These are phyloP conservation scores for Drosophila lacicola DNA, from an alignment of 2,888 invertebrate species.

Conservation along the genomic window DNA sequence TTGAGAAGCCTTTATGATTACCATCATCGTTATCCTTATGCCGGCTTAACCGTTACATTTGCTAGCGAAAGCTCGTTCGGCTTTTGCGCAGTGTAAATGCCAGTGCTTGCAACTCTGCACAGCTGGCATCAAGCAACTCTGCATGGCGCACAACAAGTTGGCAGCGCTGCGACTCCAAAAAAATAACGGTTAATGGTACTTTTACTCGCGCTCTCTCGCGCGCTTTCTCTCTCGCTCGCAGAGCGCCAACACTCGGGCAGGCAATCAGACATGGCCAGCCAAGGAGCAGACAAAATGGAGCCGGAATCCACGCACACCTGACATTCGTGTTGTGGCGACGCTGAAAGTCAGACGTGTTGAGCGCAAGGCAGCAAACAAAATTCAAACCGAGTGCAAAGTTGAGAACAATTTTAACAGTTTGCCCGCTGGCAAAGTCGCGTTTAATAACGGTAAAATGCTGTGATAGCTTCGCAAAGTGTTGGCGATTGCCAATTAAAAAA, in stretches of 20 bases:
- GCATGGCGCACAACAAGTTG: slow-evolving; percentile 49
- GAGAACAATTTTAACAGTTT: slow-evolving; percentile 50
- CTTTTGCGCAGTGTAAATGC: slow-evolving; percentile 47
- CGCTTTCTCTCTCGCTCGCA: slow-evolving; percentile 8
- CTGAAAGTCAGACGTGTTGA: slow-evolving; percentile 80
- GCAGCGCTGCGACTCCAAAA: slow-evolving; percentile 45
- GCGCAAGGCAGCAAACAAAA: slow-evolving; percentile 56
- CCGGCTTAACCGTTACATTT: slow-evolving; percentile 46
- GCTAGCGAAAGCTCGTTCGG: slow-evolving; percentile 44
- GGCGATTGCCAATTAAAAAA: slow-evolving; percentile 4
- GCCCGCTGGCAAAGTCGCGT: slow-evolving; percentile 56
- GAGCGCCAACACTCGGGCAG: slow-evolving; percentile 36
- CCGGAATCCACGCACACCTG: slow-evolving; percentile 81
- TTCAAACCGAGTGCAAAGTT: slow-evolving; percentile 58
- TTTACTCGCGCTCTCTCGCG: slow-evolving; percentile 23
- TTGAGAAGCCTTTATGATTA: slow-evolving; percentile 59
- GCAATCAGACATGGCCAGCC: slow-evolving; percentile 25
- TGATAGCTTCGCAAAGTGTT: slow-evolving; percentile 13
- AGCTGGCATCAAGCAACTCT: slow-evolving; percentile 65
- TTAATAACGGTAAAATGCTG: slow-evolving; percentile 47
- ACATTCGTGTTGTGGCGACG: slow-evolving; percentile 82
- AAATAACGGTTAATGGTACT: slow-evolving; percentile 74
- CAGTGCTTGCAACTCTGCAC: slow-evolving; percentile 58
- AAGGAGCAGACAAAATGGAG: slow-evolving; percentile 62
- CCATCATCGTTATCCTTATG: slow-evolving; percentile 55